Evolutionary conservation across 1,140 invertebrate genomes (phyloP), one percentile per base, ranked within the genome.

Genomic region (Papilio xuthus): DNA sequence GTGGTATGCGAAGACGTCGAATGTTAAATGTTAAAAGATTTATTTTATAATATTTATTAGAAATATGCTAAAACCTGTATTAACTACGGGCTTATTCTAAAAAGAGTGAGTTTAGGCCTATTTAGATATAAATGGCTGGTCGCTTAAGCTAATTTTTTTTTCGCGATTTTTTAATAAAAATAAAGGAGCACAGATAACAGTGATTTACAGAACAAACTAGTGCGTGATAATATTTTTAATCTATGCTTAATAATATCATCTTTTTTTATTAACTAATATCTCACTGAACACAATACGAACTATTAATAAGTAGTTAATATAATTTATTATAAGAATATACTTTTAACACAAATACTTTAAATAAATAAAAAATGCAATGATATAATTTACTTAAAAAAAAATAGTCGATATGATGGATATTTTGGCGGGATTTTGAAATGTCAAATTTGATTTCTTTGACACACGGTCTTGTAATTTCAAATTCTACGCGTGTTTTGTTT

Each of bases 21-120:
- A 85, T 86, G 84, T 86, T 85, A 85, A 87, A 86, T 82, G 83
- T 88, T 83, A 86, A 86, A 83, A 84, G 77, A 69, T 53, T 74
- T 79, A 84, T 56, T 50, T 50, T 50, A 18, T 82, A 88, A 86
- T 85, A 82, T 82, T 83, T 82, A 84, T 87, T 85, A 84, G 86
- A 89, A 86, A 83, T 90, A 89, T 88, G 85, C 88, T 88, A 89
- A 89, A 81, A 86, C 87, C 89, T 91, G 89, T 91, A 89, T 87
- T 77, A 86, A 84, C 90, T 92, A 92, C 88, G 88, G 89, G 89
- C 91, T 93, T 92, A 92, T 74, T 79, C 88, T 93, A 90, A 82
- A 80, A 91, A 86, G 84, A 77, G 86, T 87, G 86, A 85, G 67
- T 89, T 92, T 93, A 93, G 92, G 92, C 92, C 92, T 47, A 50